Evolutionary conservation across 2,113 vertebrate genomes (phyloP).

Genomic region (Pelusios castaneus): DNA sequence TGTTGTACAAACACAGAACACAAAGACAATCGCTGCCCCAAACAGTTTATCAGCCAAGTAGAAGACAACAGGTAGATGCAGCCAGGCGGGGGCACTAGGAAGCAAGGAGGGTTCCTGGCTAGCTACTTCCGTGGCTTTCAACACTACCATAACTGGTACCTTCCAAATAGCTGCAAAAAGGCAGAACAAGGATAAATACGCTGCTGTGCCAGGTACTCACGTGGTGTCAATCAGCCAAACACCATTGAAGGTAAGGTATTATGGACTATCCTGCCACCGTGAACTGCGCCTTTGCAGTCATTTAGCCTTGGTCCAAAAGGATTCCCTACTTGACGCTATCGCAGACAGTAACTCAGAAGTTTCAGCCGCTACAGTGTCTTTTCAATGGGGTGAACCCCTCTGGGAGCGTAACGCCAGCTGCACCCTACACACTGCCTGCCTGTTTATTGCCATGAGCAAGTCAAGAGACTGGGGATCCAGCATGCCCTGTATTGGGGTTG

Average conservation of each 20-base stretch:
- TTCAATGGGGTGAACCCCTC: too few relatives aligned
- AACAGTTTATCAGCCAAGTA: not conserved
- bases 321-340: not conserved
- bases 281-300: not conserved
- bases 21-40: not conserved
- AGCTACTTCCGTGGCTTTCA: not conserved
- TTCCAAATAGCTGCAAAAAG: not conserved
- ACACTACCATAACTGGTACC: not conserved
- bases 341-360: not conserved
- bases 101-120: not conserved
- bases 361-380: not conserved
- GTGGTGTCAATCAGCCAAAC: not conserved
- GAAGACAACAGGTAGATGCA: not conserved
- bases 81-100: not conserved
- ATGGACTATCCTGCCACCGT: not conserved
- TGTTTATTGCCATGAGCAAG: not conserved
- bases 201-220: not conserved
- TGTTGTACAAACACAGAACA: not conserved
- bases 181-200: not conserved
- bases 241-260: too few relatives aligned
- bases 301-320: not conserved
- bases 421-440: not conserved
- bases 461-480: not conserved
- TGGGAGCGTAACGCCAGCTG: not conserved
- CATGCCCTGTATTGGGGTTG: too few relatives aligned